Evolutionary conservation across 2,113 vertebrate species (phyloP).

Genomic region (Sinocyclocheilus anshuiensis): DNA sequence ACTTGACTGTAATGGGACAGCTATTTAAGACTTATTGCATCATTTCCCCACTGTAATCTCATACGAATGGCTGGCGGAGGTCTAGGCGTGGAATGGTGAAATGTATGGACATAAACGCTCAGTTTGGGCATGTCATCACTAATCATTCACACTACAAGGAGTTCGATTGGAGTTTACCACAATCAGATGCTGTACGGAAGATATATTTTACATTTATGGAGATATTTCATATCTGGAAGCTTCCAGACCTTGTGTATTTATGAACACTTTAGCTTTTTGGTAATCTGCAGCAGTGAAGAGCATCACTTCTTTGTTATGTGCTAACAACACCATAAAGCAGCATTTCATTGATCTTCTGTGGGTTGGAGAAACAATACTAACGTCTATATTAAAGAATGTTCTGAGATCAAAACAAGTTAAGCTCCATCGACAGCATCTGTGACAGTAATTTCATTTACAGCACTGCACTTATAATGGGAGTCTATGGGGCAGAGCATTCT

Average conservation of each 20-base stretch:
- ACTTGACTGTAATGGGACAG: conserved; percentile 53
- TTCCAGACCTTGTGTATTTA: background rate
- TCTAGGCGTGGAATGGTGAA: conserved; percentile 19
- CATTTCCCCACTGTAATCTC: conserved; percentile 55
- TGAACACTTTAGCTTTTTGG: background rate
- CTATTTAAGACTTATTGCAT: conserved; percentile 54
- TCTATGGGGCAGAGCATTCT: background rate
- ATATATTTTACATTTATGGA: background rate
- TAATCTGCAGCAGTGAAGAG: background rate
- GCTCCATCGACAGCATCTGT: background rate
- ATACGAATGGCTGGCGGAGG: conserved; percentile 40
- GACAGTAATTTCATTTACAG: background rate
- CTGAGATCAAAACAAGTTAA: background rate
- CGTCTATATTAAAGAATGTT: background rate
- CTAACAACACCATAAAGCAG: background rate
- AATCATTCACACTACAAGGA: background rate
- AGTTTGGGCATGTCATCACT: background rate
- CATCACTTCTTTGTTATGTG: background rate
- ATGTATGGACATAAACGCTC: background rate
- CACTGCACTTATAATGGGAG: background rate
- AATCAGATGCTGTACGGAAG: background rate
- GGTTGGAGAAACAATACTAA: background rate
- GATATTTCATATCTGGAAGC: background rate
- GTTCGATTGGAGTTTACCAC: background rate
- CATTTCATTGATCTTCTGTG: background rate